Conservation (phyloP, 1,140 invertebrate species). For the Brachionus koreanus region DNA sequence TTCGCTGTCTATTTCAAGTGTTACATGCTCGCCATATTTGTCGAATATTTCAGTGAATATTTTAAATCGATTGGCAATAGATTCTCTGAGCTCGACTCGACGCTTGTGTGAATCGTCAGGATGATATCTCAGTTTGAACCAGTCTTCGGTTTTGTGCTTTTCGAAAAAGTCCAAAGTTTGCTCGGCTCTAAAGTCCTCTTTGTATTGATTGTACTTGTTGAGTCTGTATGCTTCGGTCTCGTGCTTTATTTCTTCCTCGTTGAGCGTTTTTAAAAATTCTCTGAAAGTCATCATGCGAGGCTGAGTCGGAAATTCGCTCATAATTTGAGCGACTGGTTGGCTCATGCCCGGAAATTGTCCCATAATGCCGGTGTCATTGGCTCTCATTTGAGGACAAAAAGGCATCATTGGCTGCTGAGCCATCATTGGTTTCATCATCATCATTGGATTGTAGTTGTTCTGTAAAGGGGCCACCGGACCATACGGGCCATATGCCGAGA, state of each 20-base stretch:
- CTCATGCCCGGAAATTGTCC: not conserved
- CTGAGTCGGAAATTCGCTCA: conserved; percentile 60
- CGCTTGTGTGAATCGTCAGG: conserved; percentile 63
- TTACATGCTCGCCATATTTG: conserved; percentile 70
- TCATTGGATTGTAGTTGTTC: not conserved
- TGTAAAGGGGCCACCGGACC: not conserved
- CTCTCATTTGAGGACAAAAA: not conserved
- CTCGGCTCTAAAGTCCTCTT: conserved; percentile 87
- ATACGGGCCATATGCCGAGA: not conserved
- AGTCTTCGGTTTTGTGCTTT: conserved; percentile 98
- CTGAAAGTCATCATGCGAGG: conserved; percentile 96
- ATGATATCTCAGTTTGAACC: conserved; percentile 61
- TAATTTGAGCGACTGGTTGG: not conserved
- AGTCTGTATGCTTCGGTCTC: conserved; percentile 69
- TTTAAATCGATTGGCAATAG: conserved; percentile 79
- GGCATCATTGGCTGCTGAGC: not conserved
- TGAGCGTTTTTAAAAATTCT: conserved; percentile 87
- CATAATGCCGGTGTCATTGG: not conserved
- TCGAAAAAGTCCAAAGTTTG: conserved; percentile 98
- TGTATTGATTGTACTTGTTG: conserved; percentile 96
- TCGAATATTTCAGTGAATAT: conserved; percentile 82
- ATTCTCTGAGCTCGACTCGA: conserved; percentile 76
- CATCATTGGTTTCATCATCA: conserved; percentile 12
- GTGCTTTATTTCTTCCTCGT: conserved; percentile 92
- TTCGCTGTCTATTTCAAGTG: conserved; percentile 80